Conservation (phyloP, 2,797 vertebrate species). For the Phataginus tricuspis region DNA sequence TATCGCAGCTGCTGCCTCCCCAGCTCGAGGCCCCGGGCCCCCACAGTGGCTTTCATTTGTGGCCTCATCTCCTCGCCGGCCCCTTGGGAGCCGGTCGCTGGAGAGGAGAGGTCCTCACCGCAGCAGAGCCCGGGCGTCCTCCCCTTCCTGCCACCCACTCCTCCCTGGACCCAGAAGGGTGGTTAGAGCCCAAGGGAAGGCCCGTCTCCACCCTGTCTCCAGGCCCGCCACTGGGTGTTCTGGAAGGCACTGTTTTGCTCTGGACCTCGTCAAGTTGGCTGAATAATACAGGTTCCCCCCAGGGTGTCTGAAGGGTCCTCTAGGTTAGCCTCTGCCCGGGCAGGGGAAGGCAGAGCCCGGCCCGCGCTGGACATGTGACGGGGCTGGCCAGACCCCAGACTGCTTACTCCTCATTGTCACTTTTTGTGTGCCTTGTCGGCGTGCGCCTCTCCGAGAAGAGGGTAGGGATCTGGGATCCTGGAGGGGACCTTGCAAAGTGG, state of each 20-base stretch:
- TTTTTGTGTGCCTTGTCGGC: neutral
- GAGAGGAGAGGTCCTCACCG: neutral
- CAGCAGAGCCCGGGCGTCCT: neutral
- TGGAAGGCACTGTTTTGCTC: neutral
- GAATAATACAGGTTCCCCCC: neutral
- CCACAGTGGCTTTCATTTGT: neutral
- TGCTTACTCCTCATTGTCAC: neutral
- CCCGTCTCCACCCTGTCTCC: neutral
- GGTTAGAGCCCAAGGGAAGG: neutral
- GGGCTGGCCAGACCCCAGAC: neutral
- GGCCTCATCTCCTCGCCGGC: neutral
- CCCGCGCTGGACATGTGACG: neutral
- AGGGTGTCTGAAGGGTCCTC: neutral
- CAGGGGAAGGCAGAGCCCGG: neutral
- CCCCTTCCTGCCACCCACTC: neutral
- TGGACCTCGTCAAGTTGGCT: neutral
- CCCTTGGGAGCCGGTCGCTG: neutral
- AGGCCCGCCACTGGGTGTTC: neutral
- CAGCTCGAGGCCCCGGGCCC: neutral
- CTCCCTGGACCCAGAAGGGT: neutral
- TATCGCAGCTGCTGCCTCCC: neutral
- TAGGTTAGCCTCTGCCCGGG: neutral
- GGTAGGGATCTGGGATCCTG: neutral
- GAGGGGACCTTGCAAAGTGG: neutral
- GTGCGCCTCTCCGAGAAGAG: neutral